Conservation (phyloP, 2,888 invertebrate species). For the Amorpha juglandis region DNA sequence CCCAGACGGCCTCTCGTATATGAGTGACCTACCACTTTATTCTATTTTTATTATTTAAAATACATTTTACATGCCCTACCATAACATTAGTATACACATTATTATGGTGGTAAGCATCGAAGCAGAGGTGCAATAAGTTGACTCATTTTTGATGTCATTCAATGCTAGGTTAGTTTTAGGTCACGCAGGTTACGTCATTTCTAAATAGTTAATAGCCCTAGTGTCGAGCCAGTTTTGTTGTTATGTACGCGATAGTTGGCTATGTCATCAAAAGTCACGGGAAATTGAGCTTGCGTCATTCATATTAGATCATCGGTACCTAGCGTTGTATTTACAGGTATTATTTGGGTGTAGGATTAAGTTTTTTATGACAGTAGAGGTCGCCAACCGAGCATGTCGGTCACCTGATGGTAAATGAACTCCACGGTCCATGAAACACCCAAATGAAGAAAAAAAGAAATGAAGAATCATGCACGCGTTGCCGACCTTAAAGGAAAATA, state of each 20-base stretch:
- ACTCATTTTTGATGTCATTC: not conserved
- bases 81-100: too few species aligned
- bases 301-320: conserved; percentile 2
- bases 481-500: too few species aligned
- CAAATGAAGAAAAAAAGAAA: too few species aligned
- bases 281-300: conserved; percentile 19
- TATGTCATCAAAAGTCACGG: conserved; percentile 20
- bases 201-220: not conserved
- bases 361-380: not conserved
- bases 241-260: not conserved
- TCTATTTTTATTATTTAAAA: too few species aligned
- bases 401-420: too few species aligned
- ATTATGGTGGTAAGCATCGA: too few species aligned
- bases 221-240: not conserved
- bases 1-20: too few species aligned
- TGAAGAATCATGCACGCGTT: too few species aligned
- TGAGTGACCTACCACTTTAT: too few species aligned
- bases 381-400: too few species aligned
- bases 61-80: too few species aligned
- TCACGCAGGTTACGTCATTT: conserved; percentile 6
- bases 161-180: not conserved
- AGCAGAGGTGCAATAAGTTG: not conserved
- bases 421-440: too few species aligned
- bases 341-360: not conserved
- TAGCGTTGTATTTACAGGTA: not conserved